A percentile compares a stretch with the other conserved stretches of the same genome.
Conservation (phyloP, 2,797 vertebrate species). For the Pipistrellus pygmaeus region DNA sequence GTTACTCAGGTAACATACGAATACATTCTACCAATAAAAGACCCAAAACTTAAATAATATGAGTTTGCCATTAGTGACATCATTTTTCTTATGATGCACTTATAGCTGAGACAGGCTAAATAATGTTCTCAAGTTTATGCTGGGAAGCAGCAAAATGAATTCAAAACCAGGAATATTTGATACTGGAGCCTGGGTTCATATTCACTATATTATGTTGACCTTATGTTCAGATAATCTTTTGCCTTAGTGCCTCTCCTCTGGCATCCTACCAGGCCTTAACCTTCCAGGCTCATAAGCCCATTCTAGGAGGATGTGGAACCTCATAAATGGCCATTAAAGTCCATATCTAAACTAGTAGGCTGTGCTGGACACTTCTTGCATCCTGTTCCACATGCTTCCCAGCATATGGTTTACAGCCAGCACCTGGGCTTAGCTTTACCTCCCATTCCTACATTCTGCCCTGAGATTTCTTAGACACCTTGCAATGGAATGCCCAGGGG, state of each 20-base stretch:
- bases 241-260: not conserved
- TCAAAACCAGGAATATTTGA: not conserved
- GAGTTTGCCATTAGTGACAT: not conserved
- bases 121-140: not conserved
- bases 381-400: not conserved
- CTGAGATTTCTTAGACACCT: not conserved
- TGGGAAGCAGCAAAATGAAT: not conserved
- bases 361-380: too few relatives aligned
- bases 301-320: not conserved
- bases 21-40: not conserved
- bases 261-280: not conserved
- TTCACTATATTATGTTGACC: not conserved
- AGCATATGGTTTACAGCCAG: not conserved
- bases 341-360: not conserved
- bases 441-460: not conserved
- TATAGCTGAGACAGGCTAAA: not conserved
- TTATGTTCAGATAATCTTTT: not conserved
- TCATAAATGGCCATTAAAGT: not conserved
- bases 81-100: slow-evolving; percentile 1
- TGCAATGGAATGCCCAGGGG: not conserved
- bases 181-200: too few relatives aligned
- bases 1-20: not conserved
- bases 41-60: not conserved
- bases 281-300: not conserved
- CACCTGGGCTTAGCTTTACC: not conserved